phyloP scores from a whole-genome alignment of 2,113 vertebrate species.

The Rissa tridactyla region DNA sequence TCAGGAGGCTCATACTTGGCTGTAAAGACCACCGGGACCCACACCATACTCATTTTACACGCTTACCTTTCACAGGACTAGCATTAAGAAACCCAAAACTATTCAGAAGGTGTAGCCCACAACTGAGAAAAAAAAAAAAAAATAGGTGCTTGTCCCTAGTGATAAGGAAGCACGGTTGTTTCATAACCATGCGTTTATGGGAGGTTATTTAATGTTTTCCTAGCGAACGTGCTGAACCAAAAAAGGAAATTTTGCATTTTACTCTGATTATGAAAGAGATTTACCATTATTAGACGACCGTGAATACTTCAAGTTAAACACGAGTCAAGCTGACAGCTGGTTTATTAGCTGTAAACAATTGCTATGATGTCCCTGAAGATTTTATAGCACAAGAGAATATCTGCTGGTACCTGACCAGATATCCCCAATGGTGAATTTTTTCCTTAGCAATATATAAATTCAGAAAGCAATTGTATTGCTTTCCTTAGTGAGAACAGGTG shows the following conservation, averaged over 20 bases:
- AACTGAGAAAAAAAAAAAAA: not conserved
- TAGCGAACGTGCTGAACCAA: not conserved
- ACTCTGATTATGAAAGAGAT: not conserved
- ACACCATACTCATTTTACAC: not conserved
- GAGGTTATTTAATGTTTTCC: not conserved
- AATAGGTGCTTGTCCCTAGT: not conserved
- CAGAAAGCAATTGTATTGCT: not conserved
- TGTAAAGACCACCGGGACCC: not conserved
- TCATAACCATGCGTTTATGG: not conserved
- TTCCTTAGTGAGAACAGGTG: not conserved
- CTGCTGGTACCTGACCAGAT: not conserved
- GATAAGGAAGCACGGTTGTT: not conserved
- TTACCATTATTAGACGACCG: not conserved
- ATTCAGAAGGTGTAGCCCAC: not conserved
- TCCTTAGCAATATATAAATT: not conserved
- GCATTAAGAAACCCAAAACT: not conserved
- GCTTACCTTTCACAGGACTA: not conserved
- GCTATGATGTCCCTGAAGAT: not conserved
- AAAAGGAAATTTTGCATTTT: not conserved
- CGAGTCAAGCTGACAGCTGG: not conserved
- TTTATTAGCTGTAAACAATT: not conserved
- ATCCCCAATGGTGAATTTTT: not conserved
- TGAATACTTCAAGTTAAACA: not conserved
- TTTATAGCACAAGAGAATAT: not conserved
- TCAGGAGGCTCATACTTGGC: not conserved